Conservation (phyloP, 2,797 vertebrate species). For the Lacerta agilis region DNA sequence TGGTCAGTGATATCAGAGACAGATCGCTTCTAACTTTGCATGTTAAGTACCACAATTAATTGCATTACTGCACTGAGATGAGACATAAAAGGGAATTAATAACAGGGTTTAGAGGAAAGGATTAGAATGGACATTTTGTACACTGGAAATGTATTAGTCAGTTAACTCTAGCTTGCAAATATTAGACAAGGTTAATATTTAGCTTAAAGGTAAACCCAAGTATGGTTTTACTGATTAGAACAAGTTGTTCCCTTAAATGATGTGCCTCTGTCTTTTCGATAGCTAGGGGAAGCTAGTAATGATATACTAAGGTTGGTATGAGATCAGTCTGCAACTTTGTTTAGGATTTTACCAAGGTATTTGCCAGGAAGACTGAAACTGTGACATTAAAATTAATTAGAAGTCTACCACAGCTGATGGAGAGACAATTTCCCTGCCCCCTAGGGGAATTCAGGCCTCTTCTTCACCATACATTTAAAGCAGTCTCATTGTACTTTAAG, state of each 20-base stretch:
- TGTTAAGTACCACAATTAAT: constrained; percentile 59
- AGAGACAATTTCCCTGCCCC: too few species aligned
- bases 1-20: constrained; percentile 9
- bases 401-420: too few species aligned
- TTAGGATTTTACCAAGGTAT: background rate
- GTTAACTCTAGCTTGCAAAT: constrained; percentile 36
- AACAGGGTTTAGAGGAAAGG: constrained; percentile 42
- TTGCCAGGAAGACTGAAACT: background rate
- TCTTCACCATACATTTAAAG: too few species aligned
- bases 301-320: background rate
- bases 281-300: background rate
- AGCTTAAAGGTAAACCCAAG: constrained; percentile 36
- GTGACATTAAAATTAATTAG: background rate
- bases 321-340: background rate
- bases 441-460: too few species aligned
- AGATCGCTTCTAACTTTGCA: constrained; percentile 26
- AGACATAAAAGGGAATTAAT: constrained; percentile 61
- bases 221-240: constrained; percentile 3
- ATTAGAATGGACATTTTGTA: constrained; percentile 11
- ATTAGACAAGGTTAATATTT: constrained; percentile 48
- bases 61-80: constrained; percentile 28
- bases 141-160: background rate
- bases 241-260: background rate
- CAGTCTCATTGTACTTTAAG: too few species aligned
- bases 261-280: background rate